Percentiles rank a stretch among this genome's conserved stretches.
phyloP scores from a whole-genome alignment of 2,113 vertebrate species.

The Phocoena phocoena region DNA sequence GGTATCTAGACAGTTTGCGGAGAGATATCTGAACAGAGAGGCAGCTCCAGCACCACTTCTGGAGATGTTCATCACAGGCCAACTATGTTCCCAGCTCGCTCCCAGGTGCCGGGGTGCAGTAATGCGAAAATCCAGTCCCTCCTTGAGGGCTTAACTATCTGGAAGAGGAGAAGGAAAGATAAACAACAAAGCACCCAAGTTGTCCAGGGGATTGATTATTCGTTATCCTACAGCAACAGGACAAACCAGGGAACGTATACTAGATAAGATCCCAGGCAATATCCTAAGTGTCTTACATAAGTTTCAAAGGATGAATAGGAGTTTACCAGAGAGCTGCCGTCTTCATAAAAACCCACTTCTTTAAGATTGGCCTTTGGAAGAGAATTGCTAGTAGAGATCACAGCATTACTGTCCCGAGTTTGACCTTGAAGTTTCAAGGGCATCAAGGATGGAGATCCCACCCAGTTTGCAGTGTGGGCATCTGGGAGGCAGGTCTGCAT shows the following conservation, averaged over 20 bases:
- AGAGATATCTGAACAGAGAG: background rate
- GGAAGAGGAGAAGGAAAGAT: background rate
- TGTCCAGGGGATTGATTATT: background rate
- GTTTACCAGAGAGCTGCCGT: background rate
- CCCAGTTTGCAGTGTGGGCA: background rate
- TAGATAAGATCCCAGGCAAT: background rate
- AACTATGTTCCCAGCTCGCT: too few species aligned
- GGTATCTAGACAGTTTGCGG: background rate
- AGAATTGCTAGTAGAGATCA: background rate
- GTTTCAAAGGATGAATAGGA: background rate
- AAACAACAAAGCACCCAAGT: background rate
- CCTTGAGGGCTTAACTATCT: background rate
- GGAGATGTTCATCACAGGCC: background rate
- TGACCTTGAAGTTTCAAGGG: background rate
- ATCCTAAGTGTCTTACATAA: background rate
- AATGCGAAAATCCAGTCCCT: background rate
- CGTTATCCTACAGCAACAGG: background rate
- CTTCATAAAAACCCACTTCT: background rate
- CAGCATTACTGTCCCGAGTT: background rate
- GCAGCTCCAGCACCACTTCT: background rate
- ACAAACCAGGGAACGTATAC: background rate
- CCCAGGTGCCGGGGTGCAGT: background rate
- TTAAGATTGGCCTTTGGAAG: background rate
- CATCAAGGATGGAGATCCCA: too few species aligned
- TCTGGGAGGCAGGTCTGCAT: too few species aligned